Evolutionary conservation across 2,888 invertebrate species (phyloP), one percentile per base, ranked within the genome.

Genomic region (Xanthorhoe spadicearia): DNA sequence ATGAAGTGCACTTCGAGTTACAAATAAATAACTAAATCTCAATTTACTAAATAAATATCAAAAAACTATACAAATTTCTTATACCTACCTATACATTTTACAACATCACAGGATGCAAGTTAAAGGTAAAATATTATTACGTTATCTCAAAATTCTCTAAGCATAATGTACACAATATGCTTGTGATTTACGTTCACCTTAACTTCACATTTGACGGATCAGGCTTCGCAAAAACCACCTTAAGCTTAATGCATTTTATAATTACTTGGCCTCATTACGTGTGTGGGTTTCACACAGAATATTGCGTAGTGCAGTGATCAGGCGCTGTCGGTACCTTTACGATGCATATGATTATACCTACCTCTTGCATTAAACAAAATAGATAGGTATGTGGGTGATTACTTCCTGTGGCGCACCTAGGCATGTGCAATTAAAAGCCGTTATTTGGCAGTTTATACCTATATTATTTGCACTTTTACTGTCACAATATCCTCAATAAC

Each of bases 161-260:
- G 23, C 4, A 32, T 32, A 6, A 32, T 7, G 8, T 6, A 32
- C 32, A 7, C 32, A 23, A n/a, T n/a, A n/a, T n/a, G n/a, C 23
- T 23, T 23, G 23, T 32, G 32, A 32, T 32, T 4, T 32, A 32
- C 32, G 32, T 32, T 32, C 32, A 32, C 32, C 5, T 32, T 32
- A 32, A 32, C 32, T 2, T 32, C 32, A 32, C 32, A 32, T 10
- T 15, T 19, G 18, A 49, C 18, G 46, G 23, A 56, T 46, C 15
- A 53, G 58, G 38, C 55, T 53, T 63, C 43, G 65, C 62, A 60
- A 69, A 63, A 62, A 52, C 52, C 17, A 53, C 9, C 13, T 38
- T 60, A 17, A 46, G 60, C 57, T 60, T 69, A 69, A 66, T 64
- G 66, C 58, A 61, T 63, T 69, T 69, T 69, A 61, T 66, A 64